Percentiles rank a stretch among this genome's conserved stretches.
phyloP scores from a whole-genome alignment of 2,888 invertebrate species.

The Uropetala carovei region DNA sequence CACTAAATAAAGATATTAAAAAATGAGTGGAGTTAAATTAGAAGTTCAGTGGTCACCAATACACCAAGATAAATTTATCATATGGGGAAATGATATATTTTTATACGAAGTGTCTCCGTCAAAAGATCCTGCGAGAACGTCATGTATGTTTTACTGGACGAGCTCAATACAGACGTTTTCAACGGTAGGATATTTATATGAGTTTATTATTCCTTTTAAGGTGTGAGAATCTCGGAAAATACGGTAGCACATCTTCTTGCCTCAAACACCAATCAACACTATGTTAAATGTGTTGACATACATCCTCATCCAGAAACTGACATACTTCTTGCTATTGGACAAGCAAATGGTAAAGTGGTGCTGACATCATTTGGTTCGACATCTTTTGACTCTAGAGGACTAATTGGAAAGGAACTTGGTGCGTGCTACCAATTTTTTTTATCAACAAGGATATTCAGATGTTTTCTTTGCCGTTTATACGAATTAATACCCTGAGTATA shows the following conservation, averaged over 20 bases:
- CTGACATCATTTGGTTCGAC: slow-evolving; percentile 87
- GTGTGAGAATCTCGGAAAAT: slow-evolving; percentile 82
- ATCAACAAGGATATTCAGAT: neutral
- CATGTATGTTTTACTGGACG: slow-evolving; percentile 72
- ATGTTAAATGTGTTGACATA: slow-evolving; percentile 92
- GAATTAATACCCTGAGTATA: neutral
- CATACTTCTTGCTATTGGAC: slow-evolving; percentile 90
- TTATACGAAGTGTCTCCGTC: slow-evolving; percentile 86
- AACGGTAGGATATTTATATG: slow-evolving; percentile 35
- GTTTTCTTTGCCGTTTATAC: neutral
- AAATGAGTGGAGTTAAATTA: slow-evolving; percentile 80
- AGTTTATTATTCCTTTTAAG: slow-evolving; percentile 75
- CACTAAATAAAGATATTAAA: slow-evolving; percentile 56
- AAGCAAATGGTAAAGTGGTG: slow-evolving; percentile 91
- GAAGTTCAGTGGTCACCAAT: slow-evolving; percentile 94
- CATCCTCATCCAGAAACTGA: slow-evolving; percentile 86
- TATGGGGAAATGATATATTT: slow-evolving; percentile 93
- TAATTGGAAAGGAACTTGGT: slow-evolving; percentile 89
- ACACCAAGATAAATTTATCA: slow-evolving; percentile 87
- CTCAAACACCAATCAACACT: slow-evolving; percentile 85
- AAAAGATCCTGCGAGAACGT: slow-evolving; percentile 77
- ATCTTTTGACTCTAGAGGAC: slow-evolving; percentile 81
- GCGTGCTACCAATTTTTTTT: slow-evolving; percentile 70
- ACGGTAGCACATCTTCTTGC: slow-evolving; percentile 84
- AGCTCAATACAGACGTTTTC: neutral